A percentile compares a stretch with the other conserved stretches of the same genome.
Conservation (phyloP, 2,888 invertebrate genomes). For the Tetragonisca angustula region DNA sequence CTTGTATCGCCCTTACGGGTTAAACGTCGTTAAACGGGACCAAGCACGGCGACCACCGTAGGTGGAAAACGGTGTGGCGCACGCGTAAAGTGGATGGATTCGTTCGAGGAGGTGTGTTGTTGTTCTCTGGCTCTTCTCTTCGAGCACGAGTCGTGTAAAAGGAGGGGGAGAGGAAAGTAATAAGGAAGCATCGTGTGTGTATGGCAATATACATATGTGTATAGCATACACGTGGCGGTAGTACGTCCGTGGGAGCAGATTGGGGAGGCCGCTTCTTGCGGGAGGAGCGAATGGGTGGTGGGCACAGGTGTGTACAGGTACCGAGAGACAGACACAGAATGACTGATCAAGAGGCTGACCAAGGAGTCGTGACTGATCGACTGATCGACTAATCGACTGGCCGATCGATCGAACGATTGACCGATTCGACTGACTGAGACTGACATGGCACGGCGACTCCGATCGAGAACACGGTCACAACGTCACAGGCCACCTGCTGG, state of each 20-base stretch:
- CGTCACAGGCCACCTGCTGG: slow-evolving; percentile 85
- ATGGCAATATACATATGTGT: neutral
- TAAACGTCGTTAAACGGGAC: slow-evolving; percentile 32
- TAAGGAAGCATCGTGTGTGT: slow-evolving; percentile 17
- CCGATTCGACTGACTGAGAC: slow-evolving; percentile 77
- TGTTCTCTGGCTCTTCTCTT: neutral
- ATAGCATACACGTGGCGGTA: neutral
- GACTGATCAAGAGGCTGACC: slow-evolving; percentile 74
- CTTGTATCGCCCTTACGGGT: slow-evolving; percentile 18
- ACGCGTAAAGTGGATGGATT: slow-evolving; percentile 46
- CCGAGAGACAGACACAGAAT: slow-evolving; percentile 79
- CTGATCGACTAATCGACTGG: slow-evolving; percentile 58
- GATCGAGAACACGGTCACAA: slow-evolving; percentile 84
- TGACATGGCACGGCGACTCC: slow-evolving; percentile 84
- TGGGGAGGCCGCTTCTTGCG: slow-evolving; percentile 30
- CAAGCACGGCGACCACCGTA: slow-evolving; percentile 35
- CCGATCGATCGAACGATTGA: slow-evolving; percentile 63
- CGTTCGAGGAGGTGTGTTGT: slow-evolving; percentile 39
- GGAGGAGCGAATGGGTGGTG: slow-evolving; percentile 42
- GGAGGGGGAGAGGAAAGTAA: neutral
- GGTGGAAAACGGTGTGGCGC: slow-evolving; percentile 24
- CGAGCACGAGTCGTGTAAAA: slow-evolving; percentile 33
- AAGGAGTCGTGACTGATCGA: slow-evolving; percentile 67
- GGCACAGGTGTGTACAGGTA: slow-evolving; percentile 72
- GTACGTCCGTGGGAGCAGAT: slow-evolving; percentile 17